Conservation (phyloP, 35 echinoderm and acorn worm genomes). For the Ptychodera flava region DNA sequence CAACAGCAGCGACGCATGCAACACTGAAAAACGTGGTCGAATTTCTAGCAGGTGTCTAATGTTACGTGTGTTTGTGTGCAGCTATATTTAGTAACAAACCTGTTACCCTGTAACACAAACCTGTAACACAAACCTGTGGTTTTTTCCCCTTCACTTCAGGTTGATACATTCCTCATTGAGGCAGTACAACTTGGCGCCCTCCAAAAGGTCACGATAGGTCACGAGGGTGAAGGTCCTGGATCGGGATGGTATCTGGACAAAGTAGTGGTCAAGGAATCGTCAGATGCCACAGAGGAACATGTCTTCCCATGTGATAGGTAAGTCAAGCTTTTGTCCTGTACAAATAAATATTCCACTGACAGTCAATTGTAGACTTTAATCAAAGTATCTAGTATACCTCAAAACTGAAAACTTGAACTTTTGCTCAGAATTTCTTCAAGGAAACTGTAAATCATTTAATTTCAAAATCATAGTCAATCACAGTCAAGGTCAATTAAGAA, state of each 20-base stretch:
- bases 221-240: slow-evolving; percentile 73
- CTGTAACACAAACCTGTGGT: too few species aligned
- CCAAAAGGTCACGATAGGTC: slow-evolving; percentile 70
- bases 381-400: too few species aligned
- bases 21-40: too few species aligned
- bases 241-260: slow-evolving; percentile 88
- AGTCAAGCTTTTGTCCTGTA: slow-evolving; percentile 7
- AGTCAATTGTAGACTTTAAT: neutral
- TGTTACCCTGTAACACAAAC: too few species aligned
- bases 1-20: too few species aligned
- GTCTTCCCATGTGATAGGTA: slow-evolving; percentile 85
- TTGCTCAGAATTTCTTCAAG: too few species aligned
- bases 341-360: neutral
- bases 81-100: too few species aligned
- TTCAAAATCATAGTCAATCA: neutral
- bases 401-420: too few species aligned
- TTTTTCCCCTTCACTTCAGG: too few species aligned
- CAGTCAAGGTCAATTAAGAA: neutral
- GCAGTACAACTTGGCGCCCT: slow-evolving; percentile 76
- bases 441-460: neutral
- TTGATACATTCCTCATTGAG: slow-evolving; percentile 79
- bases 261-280: slow-evolving; percentile 87
- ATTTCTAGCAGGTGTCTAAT: too few species aligned
- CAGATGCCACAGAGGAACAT: slow-evolving; percentile 62
- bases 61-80: too few species aligned